These are phyloP conservation scores for Oophaga pumilio DNA, from an alignment of 2,113 vertebrate genomes.

Conservation along the genomic window DNA sequence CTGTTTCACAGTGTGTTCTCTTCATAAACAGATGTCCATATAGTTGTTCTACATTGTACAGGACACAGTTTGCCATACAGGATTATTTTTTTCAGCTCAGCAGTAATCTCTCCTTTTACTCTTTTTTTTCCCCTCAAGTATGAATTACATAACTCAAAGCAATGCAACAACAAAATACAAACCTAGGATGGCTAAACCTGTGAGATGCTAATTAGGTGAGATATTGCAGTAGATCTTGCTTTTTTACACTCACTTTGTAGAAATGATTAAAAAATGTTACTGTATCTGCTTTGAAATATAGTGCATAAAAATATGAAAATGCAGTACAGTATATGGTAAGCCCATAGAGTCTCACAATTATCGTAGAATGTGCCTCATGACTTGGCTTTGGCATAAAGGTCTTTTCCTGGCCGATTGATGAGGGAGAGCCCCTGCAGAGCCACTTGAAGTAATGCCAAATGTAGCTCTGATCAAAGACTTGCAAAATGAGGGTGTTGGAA, in stretches of 20 bases:
- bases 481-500: no score
- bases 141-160: conserved; percentile 17
- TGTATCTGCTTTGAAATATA: no score
- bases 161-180: conserved; percentile 32
- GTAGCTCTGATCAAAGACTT: no score
- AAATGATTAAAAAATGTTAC: no score
- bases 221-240: no score
- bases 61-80: conserved; percentile 22
- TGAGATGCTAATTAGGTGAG: neutral
- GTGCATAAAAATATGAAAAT: neutral
- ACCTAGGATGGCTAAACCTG: neutral
- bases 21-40: conserved; percentile 31
- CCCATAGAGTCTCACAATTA: neutral
- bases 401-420: no score
- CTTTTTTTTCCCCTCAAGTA: conserved; percentile 19
- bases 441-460: no score
- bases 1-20: neutral
- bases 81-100: conserved; percentile 27
- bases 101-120: conserved; percentile 39
- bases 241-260: no score
- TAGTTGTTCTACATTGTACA: conserved; percentile 23
- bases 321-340: neutral
- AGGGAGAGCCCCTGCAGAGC: no score
- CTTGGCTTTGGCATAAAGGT: neutral
- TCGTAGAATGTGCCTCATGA: neutral